Conservation (phyloP, 2,113 vertebrate species). For the Tachuris rubrigastra region DNA sequence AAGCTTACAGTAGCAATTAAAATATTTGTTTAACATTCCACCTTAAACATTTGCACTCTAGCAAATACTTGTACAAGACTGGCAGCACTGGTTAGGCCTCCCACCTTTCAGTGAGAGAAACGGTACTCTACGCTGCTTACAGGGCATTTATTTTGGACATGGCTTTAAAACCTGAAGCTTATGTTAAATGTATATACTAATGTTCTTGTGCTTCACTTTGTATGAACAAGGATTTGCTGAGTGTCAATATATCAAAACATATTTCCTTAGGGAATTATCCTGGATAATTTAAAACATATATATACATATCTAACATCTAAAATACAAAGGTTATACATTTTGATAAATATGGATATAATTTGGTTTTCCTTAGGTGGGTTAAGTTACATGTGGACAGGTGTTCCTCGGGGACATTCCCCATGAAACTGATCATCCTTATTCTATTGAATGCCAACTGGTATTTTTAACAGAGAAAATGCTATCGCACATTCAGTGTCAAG, state of each 20-base stretch:
- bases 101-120: neutral
- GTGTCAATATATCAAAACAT: neutral
- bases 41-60: neutral
- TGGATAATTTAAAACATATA: neutral
- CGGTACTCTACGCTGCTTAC: neutral
- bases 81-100: neutral
- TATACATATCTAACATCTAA: neutral
- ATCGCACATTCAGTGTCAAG: neutral
- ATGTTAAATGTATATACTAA: neutral
- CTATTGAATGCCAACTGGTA: neutral
- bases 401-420: neutral
- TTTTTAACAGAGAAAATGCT: constrained; percentile 27
- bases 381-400: neutral
- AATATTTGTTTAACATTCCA: neutral
- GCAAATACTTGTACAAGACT: neutral
- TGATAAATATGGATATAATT: neutral
- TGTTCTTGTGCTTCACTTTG: neutral
- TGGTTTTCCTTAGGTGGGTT: neutral
- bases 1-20: neutral
- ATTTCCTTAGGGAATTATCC: neutral
- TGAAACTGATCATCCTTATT: neutral
- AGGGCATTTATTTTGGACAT: neutral
- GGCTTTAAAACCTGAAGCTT: neutral
- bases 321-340: neutral
- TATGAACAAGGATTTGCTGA: neutral